Percentiles rank a stretch among this genome's conserved stretches.
These are phyloP conservation scores for Chalcosyrphus nemorum DNA, from an alignment of 2,888 invertebrate species.

Conservation along the genomic window DNA sequence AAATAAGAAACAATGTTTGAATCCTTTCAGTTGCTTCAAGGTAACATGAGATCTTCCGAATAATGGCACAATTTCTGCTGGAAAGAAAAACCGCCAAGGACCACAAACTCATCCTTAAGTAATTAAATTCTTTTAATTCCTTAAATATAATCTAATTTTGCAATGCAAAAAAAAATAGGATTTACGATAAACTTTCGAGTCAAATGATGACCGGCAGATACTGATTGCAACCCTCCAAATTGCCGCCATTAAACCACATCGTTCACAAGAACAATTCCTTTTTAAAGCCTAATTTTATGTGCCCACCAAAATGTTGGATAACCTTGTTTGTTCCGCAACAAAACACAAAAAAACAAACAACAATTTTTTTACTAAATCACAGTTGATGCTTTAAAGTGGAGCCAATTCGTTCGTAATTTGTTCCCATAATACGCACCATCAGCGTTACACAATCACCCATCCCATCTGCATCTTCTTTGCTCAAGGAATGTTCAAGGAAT, in stretches of 20 bases:
- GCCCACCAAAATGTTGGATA: not conserved
- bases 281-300: not conserved
- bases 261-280: not conserved
- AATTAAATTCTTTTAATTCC: not conserved
- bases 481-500: not conserved
- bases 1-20: not conserved
- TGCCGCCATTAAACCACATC: not conserved
- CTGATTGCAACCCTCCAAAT: not conserved
- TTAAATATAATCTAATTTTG: not conserved
- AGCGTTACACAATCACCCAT: not conserved
- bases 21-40: no score
- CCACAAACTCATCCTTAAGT: not conserved
- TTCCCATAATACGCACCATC: conserved; percentile 1
- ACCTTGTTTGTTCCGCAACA: not conserved
- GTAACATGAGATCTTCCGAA: not conserved
- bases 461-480: not conserved
- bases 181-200: not conserved
- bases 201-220: not conserved
- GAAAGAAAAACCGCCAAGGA: not conserved
- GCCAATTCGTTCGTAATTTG: not conserved
- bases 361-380: not conserved
- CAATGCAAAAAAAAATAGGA: not conserved
- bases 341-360: not conserved
- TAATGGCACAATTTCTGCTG: no score
- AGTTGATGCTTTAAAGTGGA: not conserved